Evolutionary conservation across 53 echinoderm and acorn worm species (phyloP), one percentile per base, ranked within the genome.

Genomic region (Antedon mediterranea): DNA sequence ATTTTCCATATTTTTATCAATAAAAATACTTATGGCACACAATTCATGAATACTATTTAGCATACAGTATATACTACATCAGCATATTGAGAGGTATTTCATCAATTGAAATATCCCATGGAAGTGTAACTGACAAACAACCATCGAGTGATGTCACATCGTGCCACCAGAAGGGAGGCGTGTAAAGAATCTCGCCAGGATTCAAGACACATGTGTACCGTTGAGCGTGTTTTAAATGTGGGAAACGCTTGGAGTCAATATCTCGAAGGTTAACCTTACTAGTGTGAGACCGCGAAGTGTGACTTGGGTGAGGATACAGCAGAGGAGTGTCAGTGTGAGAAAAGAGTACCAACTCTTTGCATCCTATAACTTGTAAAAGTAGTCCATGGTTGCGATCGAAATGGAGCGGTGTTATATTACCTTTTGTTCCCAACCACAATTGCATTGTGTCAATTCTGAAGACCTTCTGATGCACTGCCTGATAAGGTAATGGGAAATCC

Each of bases 121-220:
- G 85, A 7, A 85, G 43, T 28, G 85, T 85, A 27, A 85, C 79
- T 32, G 85, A 85, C 26, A 85, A 34, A 80, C 85, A 85, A 34
- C 76, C 73, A 77, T 76, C 81, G 32, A 85, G 37, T 20, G 85
- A 85, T 26, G 85, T 85, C 30, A 85, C 85, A 72, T 85, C 85
- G 72, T 85, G 85, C 85, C 85, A 85, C 85, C 80, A 80, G 41
- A 85, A 85, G 29, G 85, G 85, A 1, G 80, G 80, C 27, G 44
- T 85, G 29, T 85, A 85, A 5, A 85, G 72, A 29, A 85, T 37
- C 41, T 85, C 85, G 0, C 85, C 85, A 28, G 85, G 85, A 20
- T 85, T 23, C 71, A 85, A 81, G 31, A 80, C 76, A 70, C 85
- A 85, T 4, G 73, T 37, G 71, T 81, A 85, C 15, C 80, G 30